A percentile compares a stretch with the other conserved stretches of the same genome.
Conservation (phyloP, 2,888 invertebrate genomes). For the Hirtodrosophila confusa region DNA sequence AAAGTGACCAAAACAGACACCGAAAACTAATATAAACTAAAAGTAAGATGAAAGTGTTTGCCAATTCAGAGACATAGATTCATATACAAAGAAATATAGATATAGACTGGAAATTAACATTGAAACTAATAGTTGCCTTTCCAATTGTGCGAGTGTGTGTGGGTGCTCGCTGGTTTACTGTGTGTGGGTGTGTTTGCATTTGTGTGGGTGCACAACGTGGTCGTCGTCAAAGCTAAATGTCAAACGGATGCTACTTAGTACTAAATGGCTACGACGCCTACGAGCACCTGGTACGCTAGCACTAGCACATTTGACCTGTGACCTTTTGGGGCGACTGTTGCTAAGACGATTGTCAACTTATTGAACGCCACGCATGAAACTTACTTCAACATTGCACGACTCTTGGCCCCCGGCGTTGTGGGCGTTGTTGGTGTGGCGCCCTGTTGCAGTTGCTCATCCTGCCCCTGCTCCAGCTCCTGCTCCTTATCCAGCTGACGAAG, state of each 20-base stretch:
- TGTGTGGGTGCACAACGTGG: constrained; percentile 25
- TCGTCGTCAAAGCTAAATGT: constrained; percentile 31
- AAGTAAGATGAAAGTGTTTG: constrained; percentile 38
- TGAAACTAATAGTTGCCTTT: constrained; percentile 24
- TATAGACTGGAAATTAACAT: constrained; percentile 24
- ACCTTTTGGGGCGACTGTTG: constrained; percentile 9
- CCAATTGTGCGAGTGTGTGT: constrained; percentile 19
- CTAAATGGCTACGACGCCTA: constrained; percentile 39
- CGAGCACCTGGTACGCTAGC: constrained; percentile 8
- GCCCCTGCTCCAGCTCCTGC: constrained; percentile 36
- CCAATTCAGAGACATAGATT: constrained; percentile 38
- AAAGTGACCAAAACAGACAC: constrained; percentile 64
- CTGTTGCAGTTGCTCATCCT: constrained; percentile 18
- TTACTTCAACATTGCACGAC: constrained; percentile 80
- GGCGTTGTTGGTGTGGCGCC: constrained; percentile 21
- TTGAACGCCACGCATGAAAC: constrained; percentile 62
- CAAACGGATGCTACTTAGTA: constrained; percentile 23
- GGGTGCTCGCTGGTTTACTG: constrained; percentile 7
- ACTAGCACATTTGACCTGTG: constrained; percentile 40
- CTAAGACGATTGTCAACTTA: constrained; percentile 56
- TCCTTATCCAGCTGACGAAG: constrained; percentile 46
- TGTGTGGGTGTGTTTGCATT: constrained; percentile 39
- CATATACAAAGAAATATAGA: constrained; percentile 22
- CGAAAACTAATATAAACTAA: constrained; percentile 51
- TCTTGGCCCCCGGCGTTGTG: constrained; percentile 60